Conservation (phyloP, 37 sponge, comb jelly and placozoan species). For the Beroe forskalii region DNA sequence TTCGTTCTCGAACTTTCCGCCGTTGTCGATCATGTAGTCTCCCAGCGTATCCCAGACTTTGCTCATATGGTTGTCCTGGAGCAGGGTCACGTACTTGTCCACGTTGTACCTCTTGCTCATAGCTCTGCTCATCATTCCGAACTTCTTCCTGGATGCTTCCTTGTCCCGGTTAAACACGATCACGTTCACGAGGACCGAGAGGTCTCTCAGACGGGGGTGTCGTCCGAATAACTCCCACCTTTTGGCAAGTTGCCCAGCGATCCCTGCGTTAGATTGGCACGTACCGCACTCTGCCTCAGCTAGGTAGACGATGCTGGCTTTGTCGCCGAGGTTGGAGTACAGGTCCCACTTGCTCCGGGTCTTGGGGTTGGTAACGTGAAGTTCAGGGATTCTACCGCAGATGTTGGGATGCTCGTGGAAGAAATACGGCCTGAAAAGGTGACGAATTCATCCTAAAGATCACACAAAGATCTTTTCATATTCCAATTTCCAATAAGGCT, state of each 20-base stretch:
- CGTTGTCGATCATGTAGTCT: not conserved
- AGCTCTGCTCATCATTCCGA: conserved; percentile 18
- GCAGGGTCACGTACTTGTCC: not conserved
- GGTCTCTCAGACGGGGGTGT: not conserved
- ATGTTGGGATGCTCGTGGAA: conserved; percentile 30
- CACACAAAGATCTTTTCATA: not conserved
- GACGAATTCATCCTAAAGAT: no score
- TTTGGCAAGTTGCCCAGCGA: conserved; percentile 29
- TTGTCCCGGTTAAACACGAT: conserved; percentile 6
- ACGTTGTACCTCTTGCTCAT: conserved; percentile 1
- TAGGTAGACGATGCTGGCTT: conserved; percentile 12
- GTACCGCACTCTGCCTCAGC: conserved; percentile 62
- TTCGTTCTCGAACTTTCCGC: conserved; percentile 11
- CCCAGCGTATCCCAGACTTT: conserved; percentile 17
- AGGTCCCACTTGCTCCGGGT: not conserved
- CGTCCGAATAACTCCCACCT: conserved; percentile 1
- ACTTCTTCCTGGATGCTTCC: conserved; percentile 6
- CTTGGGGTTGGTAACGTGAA: conserved; percentile 12
- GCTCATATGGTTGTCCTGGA: conserved; percentile 18
- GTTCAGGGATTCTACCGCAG: conserved; percentile 36
- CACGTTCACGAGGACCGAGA: not conserved
- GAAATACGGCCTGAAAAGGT: conserved; percentile 37
- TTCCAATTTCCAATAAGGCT: not conserved
- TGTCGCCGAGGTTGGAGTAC: not conserved
- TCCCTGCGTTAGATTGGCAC: conserved; percentile 31